Evolutionary conservation across 2,797 vertebrate genomes (phyloP).

Genomic region (Phrynocephalus vlangalii): DNA sequence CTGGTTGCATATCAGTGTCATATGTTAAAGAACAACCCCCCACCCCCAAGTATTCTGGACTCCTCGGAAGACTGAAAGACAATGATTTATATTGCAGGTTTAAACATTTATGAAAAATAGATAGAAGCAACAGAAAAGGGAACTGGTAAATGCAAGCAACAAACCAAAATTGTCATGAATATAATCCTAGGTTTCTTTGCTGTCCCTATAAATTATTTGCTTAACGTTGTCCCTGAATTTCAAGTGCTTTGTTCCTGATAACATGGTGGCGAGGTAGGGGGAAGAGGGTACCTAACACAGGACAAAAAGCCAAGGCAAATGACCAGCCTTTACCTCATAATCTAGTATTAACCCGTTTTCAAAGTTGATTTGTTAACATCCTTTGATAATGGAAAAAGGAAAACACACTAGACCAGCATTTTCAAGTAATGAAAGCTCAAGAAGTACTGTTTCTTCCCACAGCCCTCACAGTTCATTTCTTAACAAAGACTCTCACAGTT

Average conservation of each 20-base stretch:
- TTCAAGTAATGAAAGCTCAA: not conserved
- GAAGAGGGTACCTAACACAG: slow-evolving; percentile 33
- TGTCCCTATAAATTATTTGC: slow-evolving; percentile 58
- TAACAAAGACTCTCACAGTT: not conserved
- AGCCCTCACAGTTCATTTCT: not conserved
- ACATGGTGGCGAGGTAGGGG: not conserved
- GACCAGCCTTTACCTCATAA: slow-evolving; percentile 6
- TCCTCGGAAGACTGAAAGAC: not conserved
- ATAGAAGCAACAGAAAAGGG: slow-evolving; percentile 44
- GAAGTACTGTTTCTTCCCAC: not conserved
- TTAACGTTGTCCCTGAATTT: slow-evolving; percentile 53
- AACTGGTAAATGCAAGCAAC: slow-evolving; percentile 49
- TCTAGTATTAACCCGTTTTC: not conserved
- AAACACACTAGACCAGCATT: not conserved
- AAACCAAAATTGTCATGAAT: slow-evolving; percentile 37
- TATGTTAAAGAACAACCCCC: slow-evolving; percentile 20
- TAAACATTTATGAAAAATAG: slow-evolving; percentile 54
- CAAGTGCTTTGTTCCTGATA: slow-evolving; percentile 49
- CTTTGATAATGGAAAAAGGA: not conserved
- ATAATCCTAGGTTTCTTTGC: slow-evolving; percentile 44
- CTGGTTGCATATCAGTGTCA: slow-evolving; percentile 53
- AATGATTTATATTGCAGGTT: slow-evolving; percentile 43
- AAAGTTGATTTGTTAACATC: slow-evolving; percentile 13
- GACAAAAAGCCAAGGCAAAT: slow-evolving; percentile 37
- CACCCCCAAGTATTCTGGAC: slow-evolving; percentile 29